Conservation (phyloP, 2,888 invertebrate species). For the Brenthis daphne region DNA sequence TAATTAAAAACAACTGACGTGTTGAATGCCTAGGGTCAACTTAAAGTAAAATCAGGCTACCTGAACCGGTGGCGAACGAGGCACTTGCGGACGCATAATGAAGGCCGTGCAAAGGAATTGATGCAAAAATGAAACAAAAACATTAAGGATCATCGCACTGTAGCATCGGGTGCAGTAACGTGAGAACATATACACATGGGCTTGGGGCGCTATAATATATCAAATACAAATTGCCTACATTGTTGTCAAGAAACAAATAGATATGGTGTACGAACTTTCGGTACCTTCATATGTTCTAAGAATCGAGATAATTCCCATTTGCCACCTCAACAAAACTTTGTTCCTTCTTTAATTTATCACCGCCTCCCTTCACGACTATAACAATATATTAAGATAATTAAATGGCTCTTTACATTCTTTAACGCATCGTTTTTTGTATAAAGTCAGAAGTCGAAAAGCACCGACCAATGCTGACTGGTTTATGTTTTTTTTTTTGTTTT, state of each 20-base stretch:
- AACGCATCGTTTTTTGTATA: constrained; percentile 79
- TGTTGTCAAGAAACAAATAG: constrained; percentile 12
- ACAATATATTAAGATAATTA: constrained; percentile 83
- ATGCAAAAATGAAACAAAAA: constrained; percentile 74
- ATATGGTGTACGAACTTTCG: constrained; percentile 3
- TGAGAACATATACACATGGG: constrained; percentile 46
- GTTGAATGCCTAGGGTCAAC: constrained; percentile 79
- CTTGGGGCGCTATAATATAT: constrained; percentile 12
- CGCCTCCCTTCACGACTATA: constrained; percentile 76
- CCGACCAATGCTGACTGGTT: constrained; percentile 81
- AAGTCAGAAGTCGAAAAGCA: constrained; percentile 74
- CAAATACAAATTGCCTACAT: constrained; percentile 9
- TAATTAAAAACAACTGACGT: constrained; percentile 70
- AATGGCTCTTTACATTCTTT: constrained; percentile 82
- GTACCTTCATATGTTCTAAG: constrained; percentile 34
- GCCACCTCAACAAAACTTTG: constrained; percentile 61
- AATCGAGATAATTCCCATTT: constrained; percentile 48
- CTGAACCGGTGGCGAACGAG: constrained; percentile 71
- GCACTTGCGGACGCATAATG: constrained; percentile 74
- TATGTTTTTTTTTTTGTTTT: constrained; percentile 74
- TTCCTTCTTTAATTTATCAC: constrained; percentile 72
- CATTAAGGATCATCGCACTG: constrained; percentile 74
- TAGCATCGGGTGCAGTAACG: constrained; percentile 65
- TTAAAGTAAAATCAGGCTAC: constrained; percentile 71
- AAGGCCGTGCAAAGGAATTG: constrained; percentile 72